phyloP scores from a whole-genome alignment of 1,140 invertebrate species.

The Bombus balteatus region DNA sequence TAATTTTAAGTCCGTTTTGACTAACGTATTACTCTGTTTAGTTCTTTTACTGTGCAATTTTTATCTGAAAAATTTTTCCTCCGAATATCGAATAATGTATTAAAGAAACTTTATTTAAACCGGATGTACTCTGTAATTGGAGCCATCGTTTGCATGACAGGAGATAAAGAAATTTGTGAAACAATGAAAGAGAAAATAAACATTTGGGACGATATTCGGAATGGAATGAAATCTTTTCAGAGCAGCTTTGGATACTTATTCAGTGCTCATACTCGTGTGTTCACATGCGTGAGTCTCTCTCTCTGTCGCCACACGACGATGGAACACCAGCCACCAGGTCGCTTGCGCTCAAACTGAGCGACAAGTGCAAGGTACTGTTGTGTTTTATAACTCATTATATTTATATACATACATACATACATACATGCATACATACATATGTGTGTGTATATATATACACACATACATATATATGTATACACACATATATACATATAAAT shows the following conservation, averaged over 20 bases:
- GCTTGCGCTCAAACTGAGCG: constrained; percentile 85
- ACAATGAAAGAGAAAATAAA: neutral
- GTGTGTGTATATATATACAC: too few relatives aligned
- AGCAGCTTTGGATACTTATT: constrained; percentile 63
- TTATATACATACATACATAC: constrained; percentile 60
- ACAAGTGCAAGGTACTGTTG: constrained; percentile 85
- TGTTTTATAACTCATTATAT: constrained; percentile 74
- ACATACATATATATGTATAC: constrained; percentile 70
- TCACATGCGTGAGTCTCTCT: constrained; percentile 81
- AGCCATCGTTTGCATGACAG: neutral
- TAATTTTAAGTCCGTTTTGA: constrained; percentile 3
- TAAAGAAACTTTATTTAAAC: neutral
- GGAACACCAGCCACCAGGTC: constrained; percentile 80
- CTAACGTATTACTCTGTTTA: neutral
- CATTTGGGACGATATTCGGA: constrained; percentile 36
- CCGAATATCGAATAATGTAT: constrained; percentile 33
- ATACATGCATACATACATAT: neutral
- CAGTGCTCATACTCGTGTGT: constrained; percentile 80
- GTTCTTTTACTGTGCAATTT: constrained; percentile 29
- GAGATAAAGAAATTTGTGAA: neutral
- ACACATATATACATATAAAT: neutral
- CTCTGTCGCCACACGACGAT: constrained; percentile 74
- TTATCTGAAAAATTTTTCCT: constrained; percentile 52
- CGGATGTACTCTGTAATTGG: neutral
- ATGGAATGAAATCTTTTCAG: constrained; percentile 54